A percentile compares a stretch with the other conserved stretches of the same genome.
phyloP scores from a whole-genome alignment of 2,113 vertebrate species.

The Salvelinus fontinalis region DNA sequence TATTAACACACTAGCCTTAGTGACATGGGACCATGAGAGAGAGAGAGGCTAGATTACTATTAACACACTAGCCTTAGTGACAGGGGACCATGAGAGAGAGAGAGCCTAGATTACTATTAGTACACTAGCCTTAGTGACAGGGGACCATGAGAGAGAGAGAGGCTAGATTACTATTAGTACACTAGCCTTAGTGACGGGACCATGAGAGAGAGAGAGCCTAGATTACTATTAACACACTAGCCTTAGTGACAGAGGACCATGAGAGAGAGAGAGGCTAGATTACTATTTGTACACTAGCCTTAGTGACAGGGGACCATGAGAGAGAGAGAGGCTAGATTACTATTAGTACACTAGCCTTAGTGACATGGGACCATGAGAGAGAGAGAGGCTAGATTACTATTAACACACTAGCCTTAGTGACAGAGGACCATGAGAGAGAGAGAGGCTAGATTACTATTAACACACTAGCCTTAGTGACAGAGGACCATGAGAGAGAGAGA shows the following conservation, averaged over 20 bases:
- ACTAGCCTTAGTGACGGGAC: constrained; percentile 55
- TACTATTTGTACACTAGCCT: constrained; percentile 33
- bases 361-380: constrained; percentile 44
- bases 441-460: neutral
- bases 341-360: constrained; percentile 44
- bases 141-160: constrained; percentile 14
- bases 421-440: constrained; percentile 40
- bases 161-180: neutral
- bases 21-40: constrained; percentile 44
- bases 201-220: constrained; percentile 14
- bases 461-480: constrained; percentile 59
- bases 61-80: constrained; percentile 49
- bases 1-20: constrained; percentile 43
- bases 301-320: constrained; percentile 49
- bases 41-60: neutral
- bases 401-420: constrained; percentile 49
- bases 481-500: constrained; percentile 14
- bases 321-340: constrained; percentile 8
- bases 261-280: constrained; percentile 13
- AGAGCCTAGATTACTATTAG: neutral
- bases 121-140: constrained; percentile 58
- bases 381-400: constrained; percentile 1
- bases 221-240: constrained; percentile 19
- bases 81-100: constrained; percentile 40
- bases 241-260: constrained; percentile 54